Conservation (phyloP, 2,888 invertebrate species). For the Aporophyla nigra region DNA sequence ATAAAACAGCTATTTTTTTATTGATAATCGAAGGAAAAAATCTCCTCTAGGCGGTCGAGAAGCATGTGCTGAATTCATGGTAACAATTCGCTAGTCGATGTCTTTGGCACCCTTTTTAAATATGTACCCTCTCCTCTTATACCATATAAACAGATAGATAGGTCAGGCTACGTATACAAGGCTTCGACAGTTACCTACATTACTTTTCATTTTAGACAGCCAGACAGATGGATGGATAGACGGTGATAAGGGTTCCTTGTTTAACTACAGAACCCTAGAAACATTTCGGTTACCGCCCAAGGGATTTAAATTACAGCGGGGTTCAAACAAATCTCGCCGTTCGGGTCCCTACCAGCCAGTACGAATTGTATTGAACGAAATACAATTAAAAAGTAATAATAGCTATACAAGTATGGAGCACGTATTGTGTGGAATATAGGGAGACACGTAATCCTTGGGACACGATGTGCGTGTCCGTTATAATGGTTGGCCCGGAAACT, state of each 20-base stretch:
- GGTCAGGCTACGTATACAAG: background rate
- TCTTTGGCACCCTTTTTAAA: background rate
- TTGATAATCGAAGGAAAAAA: too few relatives aligned
- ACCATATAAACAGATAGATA: background rate
- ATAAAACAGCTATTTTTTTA: too few relatives aligned
- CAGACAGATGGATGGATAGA: conserved; percentile 20
- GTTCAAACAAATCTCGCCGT: conserved; percentile 22
- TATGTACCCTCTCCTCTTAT: too few relatives aligned
- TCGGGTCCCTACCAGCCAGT: conserved; percentile 25
- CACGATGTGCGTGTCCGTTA: conserved; percentile 37
- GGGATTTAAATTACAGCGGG: conserved; percentile 48
- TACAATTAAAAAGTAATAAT: conserved; percentile 63
- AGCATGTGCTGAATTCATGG: too few relatives aligned
- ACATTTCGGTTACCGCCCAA: conserved; percentile 25
- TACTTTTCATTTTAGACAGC: conserved; percentile 32
- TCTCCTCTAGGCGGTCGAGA: too few relatives aligned
- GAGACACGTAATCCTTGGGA: conserved; percentile 40
- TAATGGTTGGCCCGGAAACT: conserved; percentile 44
- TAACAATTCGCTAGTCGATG: too few relatives aligned
- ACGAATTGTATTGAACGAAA: conserved; percentile 34
- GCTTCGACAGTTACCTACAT: background rate
- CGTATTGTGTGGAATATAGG: conserved; percentile 42
- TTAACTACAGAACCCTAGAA: conserved; percentile 33
- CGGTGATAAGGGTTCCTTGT: conserved; percentile 41
- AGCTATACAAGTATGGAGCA: conserved; percentile 30